A percentile compares a stretch with the other conserved stretches of the same genome.
These are phyloP conservation scores for Lagria hirta DNA, from an alignment of 2,888 invertebrate species.

Conservation along the genomic window DNA sequence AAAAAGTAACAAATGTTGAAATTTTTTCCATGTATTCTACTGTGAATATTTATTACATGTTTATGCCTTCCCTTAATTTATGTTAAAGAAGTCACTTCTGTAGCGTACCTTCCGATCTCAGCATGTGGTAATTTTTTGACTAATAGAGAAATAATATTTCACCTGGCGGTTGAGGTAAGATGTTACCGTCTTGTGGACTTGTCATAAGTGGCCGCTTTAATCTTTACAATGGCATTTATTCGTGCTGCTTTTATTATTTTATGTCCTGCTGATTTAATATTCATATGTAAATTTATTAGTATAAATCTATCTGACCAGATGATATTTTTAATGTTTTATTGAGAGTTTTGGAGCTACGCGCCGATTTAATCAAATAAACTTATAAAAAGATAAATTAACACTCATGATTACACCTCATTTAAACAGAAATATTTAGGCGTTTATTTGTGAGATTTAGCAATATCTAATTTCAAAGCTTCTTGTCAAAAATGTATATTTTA, in stretches of 20 bases:
- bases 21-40: no score
- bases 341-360: conserved; percentile 9
- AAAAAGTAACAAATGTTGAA: no score
- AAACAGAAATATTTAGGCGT: neutral
- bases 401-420: neutral
- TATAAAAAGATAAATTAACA: conserved; percentile 20
- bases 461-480: no score
- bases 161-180: conserved; percentile 21
- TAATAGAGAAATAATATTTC: conserved; percentile 35
- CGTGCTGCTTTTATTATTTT: conserved; percentile 25
- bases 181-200: conserved; percentile 24
- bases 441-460: neutral
- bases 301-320: conserved; percentile 18
- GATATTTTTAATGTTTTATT: conserved; percentile 26
- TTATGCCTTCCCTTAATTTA: conserved; percentile 10
- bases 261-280: conserved; percentile 26
- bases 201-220: conserved; percentile 26
- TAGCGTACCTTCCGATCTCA: conserved; percentile 20
- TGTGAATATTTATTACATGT: conserved; percentile 5
- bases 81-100: conserved; percentile 18
- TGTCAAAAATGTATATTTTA: no score
- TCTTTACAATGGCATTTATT: conserved; percentile 17
- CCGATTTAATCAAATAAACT: conserved; percentile 17
- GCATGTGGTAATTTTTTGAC: conserved; percentile 31
- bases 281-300: conserved; percentile 28